phyloP scores from a whole-genome alignment of 2,888 invertebrate species.

The Argyra leucocephala region DNA sequence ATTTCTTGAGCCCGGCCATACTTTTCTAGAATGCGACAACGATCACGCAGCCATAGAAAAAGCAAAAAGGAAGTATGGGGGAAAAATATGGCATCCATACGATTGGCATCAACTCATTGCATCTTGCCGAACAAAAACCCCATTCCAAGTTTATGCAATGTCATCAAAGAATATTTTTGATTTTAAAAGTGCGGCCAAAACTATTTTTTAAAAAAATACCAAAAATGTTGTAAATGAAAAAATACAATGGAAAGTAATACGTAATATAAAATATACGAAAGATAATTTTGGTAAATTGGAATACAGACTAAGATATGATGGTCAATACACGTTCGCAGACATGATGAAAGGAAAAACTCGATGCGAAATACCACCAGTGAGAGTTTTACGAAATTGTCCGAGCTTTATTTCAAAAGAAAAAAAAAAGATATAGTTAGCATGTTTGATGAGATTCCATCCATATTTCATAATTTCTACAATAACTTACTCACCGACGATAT shows the following conservation, averaged over 20 bases:
- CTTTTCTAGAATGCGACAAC: neutral
- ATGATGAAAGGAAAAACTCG: neutral
- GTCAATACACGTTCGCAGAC: neutral
- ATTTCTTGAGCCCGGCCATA: neutral
- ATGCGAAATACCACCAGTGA: neutral
- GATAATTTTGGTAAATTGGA: neutral
- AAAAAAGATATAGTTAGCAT: neutral
- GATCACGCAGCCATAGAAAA: neutral
- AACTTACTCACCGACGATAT: neutral
- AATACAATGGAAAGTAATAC: constrained; percentile 2
- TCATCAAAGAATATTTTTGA: neutral
- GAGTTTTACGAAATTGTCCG: neutral
- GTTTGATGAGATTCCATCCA: neutral
- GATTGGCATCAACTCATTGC: neutral
- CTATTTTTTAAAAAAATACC: neutral
- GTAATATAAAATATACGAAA: neutral
- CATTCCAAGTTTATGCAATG: neutral
- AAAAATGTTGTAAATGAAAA: neutral
- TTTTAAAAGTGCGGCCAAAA: neutral
- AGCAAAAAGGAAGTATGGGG: neutral
- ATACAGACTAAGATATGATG: neutral
- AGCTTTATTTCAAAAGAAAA: neutral
- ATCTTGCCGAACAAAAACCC: neutral
- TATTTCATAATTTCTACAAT: neutral
- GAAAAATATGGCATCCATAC: neutral